Evolutionary conservation across 1,140 invertebrate genomes (phyloP), one percentile per base, ranked within the genome.

Genomic region (Pachyrhynchus sulphureomaculatus): DNA sequence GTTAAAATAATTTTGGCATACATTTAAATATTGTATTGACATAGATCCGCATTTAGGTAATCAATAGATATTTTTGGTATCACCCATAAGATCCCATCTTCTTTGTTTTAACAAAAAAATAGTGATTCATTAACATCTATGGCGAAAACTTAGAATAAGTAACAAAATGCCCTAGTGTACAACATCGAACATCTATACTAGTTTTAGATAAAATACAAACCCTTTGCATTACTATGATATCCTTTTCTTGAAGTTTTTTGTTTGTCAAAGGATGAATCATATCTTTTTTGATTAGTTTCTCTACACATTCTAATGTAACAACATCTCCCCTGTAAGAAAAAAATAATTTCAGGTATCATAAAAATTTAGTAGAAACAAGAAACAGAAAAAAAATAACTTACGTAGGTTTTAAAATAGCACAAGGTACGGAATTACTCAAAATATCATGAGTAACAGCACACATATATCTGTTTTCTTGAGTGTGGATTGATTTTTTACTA

Each of bases 371-470:
- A n/a, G n/a, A n/a, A n/a, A n/a, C n/a, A n/a, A n/a, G n/a, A n/a
- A n/a, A n/a, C n/a, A n/a, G n/a, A n/a, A n/a, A n/a, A n/a, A n/a
- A 10, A 21, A 24, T 53, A 39, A 81, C 85, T 87, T 83, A 94
- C 90, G 92, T 94, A 58, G 93, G 88, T 79, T 83, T 88, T 18
- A 99, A 83, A 42, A 98, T 90, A 57, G 91, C 95, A 79, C 91
- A 95, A 5, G 94, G 93, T 2, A 95, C 87, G 15, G 93, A 92
- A 81, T 99, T 99, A 62, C 92, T 90, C 9, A 99, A 78, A 48
- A 97, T 86, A 80, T 99, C 98, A 77, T 95, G 91, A 21, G 96
- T 99, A 0, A 99, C 89, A 4, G 97, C 91, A 79, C 98, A 99
- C 85, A 96, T 96, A 75, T 97, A 99, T 72, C 95, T 82, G 44